Conservation (phyloP, 2,113 vertebrate species). For the Ahaetulla prasina region DNA sequence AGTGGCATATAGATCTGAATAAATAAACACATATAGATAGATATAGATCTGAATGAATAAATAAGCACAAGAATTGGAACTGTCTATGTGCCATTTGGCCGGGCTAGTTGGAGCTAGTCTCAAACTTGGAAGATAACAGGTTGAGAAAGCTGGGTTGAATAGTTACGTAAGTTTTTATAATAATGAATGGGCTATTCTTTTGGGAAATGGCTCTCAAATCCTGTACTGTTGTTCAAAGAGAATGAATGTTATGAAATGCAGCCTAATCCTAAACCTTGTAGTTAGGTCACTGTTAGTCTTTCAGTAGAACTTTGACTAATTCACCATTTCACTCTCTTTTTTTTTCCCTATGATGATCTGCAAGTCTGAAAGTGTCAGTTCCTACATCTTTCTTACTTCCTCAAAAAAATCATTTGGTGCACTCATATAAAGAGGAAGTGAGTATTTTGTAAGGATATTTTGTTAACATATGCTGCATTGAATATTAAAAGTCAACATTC, state of each 20-base stretch:
- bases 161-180: neutral
- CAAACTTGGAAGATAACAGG: neutral
- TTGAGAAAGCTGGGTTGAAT: neutral
- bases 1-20: neutral
- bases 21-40: neutral
- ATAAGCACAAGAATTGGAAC: neutral
- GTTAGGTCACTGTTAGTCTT: neutral
- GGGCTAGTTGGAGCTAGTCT: neutral
- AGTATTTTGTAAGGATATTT: slow-evolving; percentile 1
- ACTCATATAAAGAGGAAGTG: neutral
- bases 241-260: neutral
- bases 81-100: neutral
- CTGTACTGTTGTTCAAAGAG: neutral
- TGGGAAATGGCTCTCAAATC: neutral
- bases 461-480: neutral
- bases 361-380: neutral
- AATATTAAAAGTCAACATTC: neutral
- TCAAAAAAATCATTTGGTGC: neutral
- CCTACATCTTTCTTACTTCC: neutral
- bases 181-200: neutral
- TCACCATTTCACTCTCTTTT: neutral
- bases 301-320: neutral
- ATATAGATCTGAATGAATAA: neutral
- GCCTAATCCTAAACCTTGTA: neutral
- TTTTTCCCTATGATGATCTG: neutral